These are phyloP conservation scores for Drosophila peninsularis DNA, from an alignment of 2,888 invertebrate genomes.

Conservation along the genomic window DNA sequence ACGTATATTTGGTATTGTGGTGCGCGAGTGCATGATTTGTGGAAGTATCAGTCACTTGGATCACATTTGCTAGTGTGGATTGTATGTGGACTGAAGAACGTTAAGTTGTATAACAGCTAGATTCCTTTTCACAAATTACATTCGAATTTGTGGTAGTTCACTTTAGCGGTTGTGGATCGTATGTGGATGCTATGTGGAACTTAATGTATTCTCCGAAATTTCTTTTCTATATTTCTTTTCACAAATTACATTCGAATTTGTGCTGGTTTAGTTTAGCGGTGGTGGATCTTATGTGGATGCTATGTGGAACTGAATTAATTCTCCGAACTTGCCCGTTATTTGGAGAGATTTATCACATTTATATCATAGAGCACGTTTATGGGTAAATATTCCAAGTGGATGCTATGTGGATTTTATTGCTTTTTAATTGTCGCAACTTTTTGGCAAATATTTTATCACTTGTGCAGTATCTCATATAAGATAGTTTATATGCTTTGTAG, in stretches of 20 bases:
- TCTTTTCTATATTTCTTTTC: too few relatives aligned
- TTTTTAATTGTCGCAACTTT: background rate
- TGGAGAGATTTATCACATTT: background rate
- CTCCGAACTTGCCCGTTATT: background rate
- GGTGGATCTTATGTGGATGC: constrained; percentile 12
- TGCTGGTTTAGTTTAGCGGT: too few relatives aligned
- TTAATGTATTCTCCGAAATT: background rate
- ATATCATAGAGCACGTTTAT: background rate
- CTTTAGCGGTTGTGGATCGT: background rate
- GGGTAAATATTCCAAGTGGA: background rate
- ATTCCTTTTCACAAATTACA: background rate
- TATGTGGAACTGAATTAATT: constrained; percentile 4
- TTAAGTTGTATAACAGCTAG: background rate
- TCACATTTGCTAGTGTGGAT: background rate
- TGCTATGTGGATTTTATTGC: background rate
- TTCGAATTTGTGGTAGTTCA: too few relatives aligned
- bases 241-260: background rate
- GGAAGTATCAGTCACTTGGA: background rate
- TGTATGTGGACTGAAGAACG: background rate
- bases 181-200: constrained; percentile 16
- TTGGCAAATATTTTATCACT: background rate
- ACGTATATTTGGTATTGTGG: constrained; percentile 18
- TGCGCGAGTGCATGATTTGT: background rate
- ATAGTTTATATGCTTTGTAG: too few relatives aligned
- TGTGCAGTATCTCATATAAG: background rate